phyloP scores from a whole-genome alignment of 2,888 invertebrate species.

The Antitype chi region DNA sequence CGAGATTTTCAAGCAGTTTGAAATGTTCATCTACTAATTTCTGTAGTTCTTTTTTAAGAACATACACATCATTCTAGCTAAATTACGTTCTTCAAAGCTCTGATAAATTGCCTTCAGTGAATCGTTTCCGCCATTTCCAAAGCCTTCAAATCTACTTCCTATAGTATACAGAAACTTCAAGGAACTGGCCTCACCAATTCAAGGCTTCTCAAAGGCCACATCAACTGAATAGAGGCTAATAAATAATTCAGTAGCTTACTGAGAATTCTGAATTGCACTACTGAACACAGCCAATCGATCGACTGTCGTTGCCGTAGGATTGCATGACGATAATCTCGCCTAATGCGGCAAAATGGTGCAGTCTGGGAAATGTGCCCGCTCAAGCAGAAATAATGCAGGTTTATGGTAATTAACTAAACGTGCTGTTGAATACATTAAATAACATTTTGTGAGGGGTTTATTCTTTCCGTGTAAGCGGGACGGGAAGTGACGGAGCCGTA shows the following conservation, averaged over 20 bases:
- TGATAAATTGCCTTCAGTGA: conserved; percentile 17
- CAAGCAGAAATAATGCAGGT: conserved; percentile 45
- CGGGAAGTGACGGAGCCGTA: background rate
- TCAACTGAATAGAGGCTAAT: conserved; percentile 38
- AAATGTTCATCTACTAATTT: background rate
- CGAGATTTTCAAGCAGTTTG: conserved; percentile 2
- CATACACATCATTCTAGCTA: conserved; percentile 1
- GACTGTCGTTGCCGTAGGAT: conserved; percentile 37
- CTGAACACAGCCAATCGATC: conserved; percentile 45
- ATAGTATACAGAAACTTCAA: conserved; percentile 17
- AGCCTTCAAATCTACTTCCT: conserved; percentile 11
- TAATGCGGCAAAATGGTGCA: conserved; percentile 57
- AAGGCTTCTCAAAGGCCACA: conserved; percentile 39
- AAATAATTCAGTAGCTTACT: conserved; percentile 49
- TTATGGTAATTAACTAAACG: conserved; percentile 52
- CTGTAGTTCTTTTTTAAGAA: background rate
- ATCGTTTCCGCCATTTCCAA: conserved; percentile 18
- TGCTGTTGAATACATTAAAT: conserved; percentile 38
- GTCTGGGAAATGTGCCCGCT: conserved; percentile 29
- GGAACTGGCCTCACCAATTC: conserved; percentile 22
- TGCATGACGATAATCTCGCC: conserved; percentile 53
- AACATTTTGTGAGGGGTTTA: background rate
- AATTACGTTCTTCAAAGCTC: conserved; percentile 11
- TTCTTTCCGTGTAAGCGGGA: background rate
- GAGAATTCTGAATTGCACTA: conserved; percentile 42